Evolutionary conservation across 2,113 vertebrate species (phyloP).

Genomic region (Tupaia tana): DNA sequence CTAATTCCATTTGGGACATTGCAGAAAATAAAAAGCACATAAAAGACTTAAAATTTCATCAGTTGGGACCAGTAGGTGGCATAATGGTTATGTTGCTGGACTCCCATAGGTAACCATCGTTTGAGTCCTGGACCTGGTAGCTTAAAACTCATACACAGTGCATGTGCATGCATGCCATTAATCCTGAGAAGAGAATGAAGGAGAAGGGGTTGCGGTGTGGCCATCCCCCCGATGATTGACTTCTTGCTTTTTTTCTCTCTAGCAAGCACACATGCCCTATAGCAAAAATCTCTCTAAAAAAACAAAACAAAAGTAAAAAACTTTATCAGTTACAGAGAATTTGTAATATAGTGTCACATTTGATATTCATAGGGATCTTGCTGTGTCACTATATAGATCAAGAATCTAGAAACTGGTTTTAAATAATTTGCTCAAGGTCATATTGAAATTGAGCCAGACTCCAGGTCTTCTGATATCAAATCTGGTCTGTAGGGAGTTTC

Average conservation of each 20-base stretch:
- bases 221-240: no score
- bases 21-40: constrained; percentile 21
- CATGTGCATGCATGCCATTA: no score
- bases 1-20: not conserved
- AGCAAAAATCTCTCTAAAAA: no score
- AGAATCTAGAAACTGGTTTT: not conserved
- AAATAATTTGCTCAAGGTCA: not conserved
- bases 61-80: not conserved
- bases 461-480: not conserved
- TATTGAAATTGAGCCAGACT: not conserved
- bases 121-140: no score
- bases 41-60: not conserved
- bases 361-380: not conserved
- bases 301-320: not conserved
- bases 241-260: no score
- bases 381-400: not conserved
- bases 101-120: no score
- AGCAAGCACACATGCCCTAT: no score
- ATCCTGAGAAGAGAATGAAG: no score
- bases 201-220: no score
- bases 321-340: not conserved
- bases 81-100: no score
- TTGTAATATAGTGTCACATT: not conserved
- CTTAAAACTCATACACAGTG: no score
- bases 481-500: not conserved